Evolutionary conservation across 2,797 vertebrate species (phyloP), one percentile per base, ranked within the genome.

Genomic region (Apogon talboti): DNA sequence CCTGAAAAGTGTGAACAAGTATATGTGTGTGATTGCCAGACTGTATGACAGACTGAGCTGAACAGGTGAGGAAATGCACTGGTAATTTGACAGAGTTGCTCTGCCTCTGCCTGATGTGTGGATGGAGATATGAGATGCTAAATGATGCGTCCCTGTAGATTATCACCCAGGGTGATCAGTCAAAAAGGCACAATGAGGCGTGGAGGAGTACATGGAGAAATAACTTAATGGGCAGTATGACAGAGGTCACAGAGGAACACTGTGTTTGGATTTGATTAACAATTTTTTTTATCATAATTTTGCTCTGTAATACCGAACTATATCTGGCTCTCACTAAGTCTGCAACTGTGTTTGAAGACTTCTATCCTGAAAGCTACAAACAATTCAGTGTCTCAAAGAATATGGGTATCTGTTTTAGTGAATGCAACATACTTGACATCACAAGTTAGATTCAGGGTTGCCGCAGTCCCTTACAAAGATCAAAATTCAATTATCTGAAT

Each of bases 91-190:
- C 58, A 55, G 77, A 45, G 65, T n/a, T n/a, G n/a, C n/a, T n/a
- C n/a, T n/a, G n/a, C n/a, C n/a, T n/a, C 61, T 54, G 50, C 55
- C 73, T 67, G 45, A 68, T 63, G 42, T 66, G 73, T 50, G 45
- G 60, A 74, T 46, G 16, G 33, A 56, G 46, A 63, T 70, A 43
- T 71, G 57, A 75, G 68, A 58, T 63, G 79, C 52, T 86, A 73
- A 85, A 79, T 82, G 78, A 83, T 78, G 77, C 50, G 47, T 55
- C 67, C 40, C 50, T 46, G 47, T 33, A 41, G 50, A 85, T 84
- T 78, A 84, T 77, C 58, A 35, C 48, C 53, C 12, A 7, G 33
- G 57, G 61, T 67, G 65, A 77, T 79, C 50, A 15, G 51, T 67
- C 62, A 42, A 53, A 68, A 67, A 72, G 53, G 43, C n/a, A 15